Percentiles rank a stretch among this genome's conserved stretches.
Evolutionary conservation across 2,797 vertebrate genomes (phyloP).

Genomic region (Melanotaenia pygmaea): DNA sequence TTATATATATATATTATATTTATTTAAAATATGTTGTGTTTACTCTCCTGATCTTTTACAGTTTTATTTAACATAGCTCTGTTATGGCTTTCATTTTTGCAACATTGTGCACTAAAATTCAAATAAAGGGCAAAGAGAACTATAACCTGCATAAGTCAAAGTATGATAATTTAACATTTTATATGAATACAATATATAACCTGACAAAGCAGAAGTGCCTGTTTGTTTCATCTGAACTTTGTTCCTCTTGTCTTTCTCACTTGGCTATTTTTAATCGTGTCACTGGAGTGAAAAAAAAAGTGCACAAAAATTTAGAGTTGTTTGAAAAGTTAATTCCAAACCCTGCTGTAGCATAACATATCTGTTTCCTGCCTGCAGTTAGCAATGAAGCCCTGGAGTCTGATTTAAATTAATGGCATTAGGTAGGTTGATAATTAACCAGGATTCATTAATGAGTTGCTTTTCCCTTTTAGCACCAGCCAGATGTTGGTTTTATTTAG

Average conservation of each 20-base stretch:
- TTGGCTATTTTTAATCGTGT: not conserved
- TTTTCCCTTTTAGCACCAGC: constrained; percentile 52
- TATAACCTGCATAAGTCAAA: not conserved
- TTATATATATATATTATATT: too few species aligned
- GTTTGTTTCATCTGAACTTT: constrained; percentile 7
- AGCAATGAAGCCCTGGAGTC: constrained; percentile 22
- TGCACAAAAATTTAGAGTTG: constrained; percentile 29
- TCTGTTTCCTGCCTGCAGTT: constrained; percentile 34
- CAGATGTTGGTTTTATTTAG: constrained; percentile 65
- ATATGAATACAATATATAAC: not conserved
- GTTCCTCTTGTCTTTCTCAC: constrained; percentile 3
- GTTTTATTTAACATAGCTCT: not conserved
- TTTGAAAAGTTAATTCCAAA: constrained; percentile 49
- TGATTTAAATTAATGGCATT: constrained; percentile 40
- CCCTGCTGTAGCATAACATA: constrained; percentile 27
- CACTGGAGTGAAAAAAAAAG: not conserved
- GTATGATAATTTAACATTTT: not conserved
- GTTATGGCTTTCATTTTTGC: not conserved
- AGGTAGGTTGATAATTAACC: constrained; percentile 62
- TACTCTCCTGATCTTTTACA: not conserved
- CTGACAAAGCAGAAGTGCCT: constrained; percentile 12
- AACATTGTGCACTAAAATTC: not conserved
- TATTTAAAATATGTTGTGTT: not conserved
- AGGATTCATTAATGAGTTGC: constrained; percentile 49
- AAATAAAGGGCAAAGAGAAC: not conserved